Base-by-base conservation (phyloP, 2,113 vertebrate species). In the Callionymus lyra region DNA sequence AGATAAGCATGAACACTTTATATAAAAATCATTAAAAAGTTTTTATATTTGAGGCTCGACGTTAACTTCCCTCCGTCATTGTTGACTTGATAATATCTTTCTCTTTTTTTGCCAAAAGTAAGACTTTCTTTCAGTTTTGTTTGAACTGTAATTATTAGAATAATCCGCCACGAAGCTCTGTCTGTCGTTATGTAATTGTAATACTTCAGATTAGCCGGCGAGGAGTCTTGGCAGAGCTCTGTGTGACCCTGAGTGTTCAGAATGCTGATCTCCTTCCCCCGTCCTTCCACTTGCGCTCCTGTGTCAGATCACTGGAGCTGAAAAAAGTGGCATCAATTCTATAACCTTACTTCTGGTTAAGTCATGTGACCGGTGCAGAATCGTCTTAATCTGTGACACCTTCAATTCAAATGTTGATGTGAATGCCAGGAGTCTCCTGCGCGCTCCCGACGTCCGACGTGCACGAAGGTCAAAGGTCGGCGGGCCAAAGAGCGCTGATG, bases 391-490 rank as follows among this genome's bases (percentile, higher is more conserved):
- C 21, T 27, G 21, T 27, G 21, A 27, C 21, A 27, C 4, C 21
- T 27, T 27, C 4, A 8, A 27, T 27, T 27, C 21, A 27, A 27
- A 27, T 27, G 21, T 32, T 8, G 1, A 17, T 56, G 6, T 33
- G 54, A 51, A 61, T 43, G 10, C 15, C 31, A 50, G 14, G 12
- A 1, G 1, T 49, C 18, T 49, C 12, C 50, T 12, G 27, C 21
- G 19, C 40, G 12, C 21, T 38, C 12, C 27, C 9, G 10, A 17
- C 31, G 27, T 41, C 16, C 31, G 18, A 47, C 37, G 11, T 43
- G 21, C 31, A 38, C 15, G 34, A 9, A 55, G n/a, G 43, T 52
- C 57, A 67, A 43, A 65, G 44, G 50, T 47, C 18, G 59, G 31
- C 0, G 34, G 50, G 34, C 6, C 19, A 43, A 45, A 61, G 39